phyloP scores from a whole-genome alignment of 2,797 vertebrate genomes.

The Tapirus indicus region DNA sequence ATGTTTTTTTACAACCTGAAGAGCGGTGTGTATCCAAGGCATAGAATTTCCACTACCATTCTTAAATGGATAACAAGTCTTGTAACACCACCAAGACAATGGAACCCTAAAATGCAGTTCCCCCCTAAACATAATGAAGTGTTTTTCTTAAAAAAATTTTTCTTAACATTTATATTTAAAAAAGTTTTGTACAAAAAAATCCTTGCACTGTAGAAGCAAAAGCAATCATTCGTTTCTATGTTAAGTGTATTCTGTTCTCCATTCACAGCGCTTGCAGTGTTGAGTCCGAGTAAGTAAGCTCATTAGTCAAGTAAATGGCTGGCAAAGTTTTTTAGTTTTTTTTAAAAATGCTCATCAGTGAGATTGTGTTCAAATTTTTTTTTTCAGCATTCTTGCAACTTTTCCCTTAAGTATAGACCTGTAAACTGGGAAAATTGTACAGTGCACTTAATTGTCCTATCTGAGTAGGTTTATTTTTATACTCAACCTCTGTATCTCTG shows the following conservation, averaged over 20 bases:
- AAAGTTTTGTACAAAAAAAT: constrained; percentile 95
- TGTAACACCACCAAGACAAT: constrained; percentile 97
- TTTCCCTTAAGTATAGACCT: constrained; percentile 97
- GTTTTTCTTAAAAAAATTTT: constrained; percentile 92
- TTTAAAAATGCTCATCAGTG: constrained; percentile 90
- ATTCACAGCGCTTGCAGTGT: constrained; percentile 93
- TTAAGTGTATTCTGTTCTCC: constrained; percentile 94
- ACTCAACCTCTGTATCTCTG: constrained; percentile 94
- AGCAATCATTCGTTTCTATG: constrained; percentile 92
- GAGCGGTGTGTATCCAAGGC: constrained; percentile 98
- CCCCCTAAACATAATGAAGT: constrained; percentile 96
- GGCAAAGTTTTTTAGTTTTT: constrained; percentile 88
- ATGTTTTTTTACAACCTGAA: constrained; percentile 99
- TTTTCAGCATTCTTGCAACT: constrained; percentile 93
- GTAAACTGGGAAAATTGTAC: constrained; percentile 99
- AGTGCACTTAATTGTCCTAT: constrained; percentile 98
- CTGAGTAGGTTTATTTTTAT: constrained; percentile 95
- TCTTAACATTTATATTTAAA: constrained; percentile 94
- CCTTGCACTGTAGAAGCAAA: constrained; percentile 94
- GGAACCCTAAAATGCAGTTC: constrained; percentile 97
- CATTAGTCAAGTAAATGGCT: constrained; percentile 94
- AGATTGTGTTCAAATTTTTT: constrained; percentile 88
- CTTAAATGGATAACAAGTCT: constrained; percentile 95
- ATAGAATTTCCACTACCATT: constrained; percentile 95
- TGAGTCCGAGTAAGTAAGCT: constrained; percentile 90